Evolutionary conservation across 2,113 vertebrate genomes (phyloP).

Genomic region (Phyllopteryx taeniolatus): DNA sequence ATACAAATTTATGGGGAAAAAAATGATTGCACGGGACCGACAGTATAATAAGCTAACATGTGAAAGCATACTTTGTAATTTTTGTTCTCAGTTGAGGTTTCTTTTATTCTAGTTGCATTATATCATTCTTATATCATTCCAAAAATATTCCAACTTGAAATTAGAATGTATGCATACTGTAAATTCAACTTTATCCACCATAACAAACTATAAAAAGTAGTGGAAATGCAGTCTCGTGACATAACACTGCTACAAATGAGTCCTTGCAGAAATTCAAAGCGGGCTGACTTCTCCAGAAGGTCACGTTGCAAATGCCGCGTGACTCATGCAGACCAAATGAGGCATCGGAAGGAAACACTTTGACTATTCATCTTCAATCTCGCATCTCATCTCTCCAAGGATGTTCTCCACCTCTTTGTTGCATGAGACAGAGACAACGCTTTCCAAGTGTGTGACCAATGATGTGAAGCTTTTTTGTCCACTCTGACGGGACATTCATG

Average conservation of each 20-base stretch:
- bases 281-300: slow-evolving; percentile 59
- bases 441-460: slow-evolving; percentile 14
- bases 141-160: no score
- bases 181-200: background rate
- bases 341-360: slow-evolving; percentile 59
- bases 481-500: background rate
- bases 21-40: no score
- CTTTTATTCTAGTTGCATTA: no score
- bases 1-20: no score
- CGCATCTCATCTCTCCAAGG: slow-evolving; percentile 58
- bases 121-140: no score
- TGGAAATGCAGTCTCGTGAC: background rate
- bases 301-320: slow-evolving; percentile 51
- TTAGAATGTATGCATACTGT: no score
- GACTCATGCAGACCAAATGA: slow-evolving; percentile 70
- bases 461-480: slow-evolving; percentile 4
- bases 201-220: background rate
- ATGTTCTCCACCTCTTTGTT: slow-evolving; percentile 56
- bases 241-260: slow-evolving; percentile 38
- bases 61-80: no score
- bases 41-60: no score
- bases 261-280: slow-evolving; percentile 40
- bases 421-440: slow-evolving; percentile 47
- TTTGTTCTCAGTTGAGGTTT: no score
- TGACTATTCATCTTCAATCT: slow-evolving; percentile 62